Conservation (phyloP, 2,113 vertebrate species). For the Erinaceus europaeus region DNA sequence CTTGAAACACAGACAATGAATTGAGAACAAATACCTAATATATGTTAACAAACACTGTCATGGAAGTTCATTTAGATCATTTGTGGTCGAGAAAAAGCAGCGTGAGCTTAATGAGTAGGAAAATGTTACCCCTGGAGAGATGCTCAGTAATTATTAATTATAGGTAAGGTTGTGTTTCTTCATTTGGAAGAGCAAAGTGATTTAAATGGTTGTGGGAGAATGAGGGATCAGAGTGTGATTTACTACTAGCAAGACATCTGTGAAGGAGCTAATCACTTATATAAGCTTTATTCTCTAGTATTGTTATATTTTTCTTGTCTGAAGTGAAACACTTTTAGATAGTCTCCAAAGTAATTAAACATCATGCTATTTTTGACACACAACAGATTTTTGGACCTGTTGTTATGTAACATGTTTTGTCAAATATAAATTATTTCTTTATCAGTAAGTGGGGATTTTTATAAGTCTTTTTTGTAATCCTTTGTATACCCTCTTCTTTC, state of each 20-base stretch:
- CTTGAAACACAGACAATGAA: background rate
- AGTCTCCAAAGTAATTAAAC: slow-evolving; percentile 7
- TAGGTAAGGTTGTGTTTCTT: background rate
- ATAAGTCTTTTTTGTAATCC: background rate
- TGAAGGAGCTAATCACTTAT: background rate
- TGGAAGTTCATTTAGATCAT: slow-evolving; percentile 18
- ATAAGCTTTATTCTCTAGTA: background rate
- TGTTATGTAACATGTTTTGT: background rate
- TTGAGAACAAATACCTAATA: slow-evolving; percentile 6
- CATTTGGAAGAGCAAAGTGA: background rate
- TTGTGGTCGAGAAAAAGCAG: background rate
- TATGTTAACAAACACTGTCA: slow-evolving; percentile 1
- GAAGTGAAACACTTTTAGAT: background rate
- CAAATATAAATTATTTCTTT: slow-evolving; percentile 28
- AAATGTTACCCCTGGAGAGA: background rate
- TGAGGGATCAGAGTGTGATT: background rate
- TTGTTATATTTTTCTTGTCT: background rate
- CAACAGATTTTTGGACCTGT: background rate
- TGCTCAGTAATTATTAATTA: slow-evolving; percentile 14
- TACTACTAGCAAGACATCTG: background rate
- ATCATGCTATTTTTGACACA: background rate
- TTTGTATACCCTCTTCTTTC: background rate
- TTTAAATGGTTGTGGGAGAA: background rate
- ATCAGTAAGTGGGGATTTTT: background rate
- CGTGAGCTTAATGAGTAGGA: slow-evolving; percentile 5